These are phyloP conservation scores for Palythoa grandis DNA, from an alignment of 92 coral and sea anemone species.

Conservation along the genomic window DNA sequence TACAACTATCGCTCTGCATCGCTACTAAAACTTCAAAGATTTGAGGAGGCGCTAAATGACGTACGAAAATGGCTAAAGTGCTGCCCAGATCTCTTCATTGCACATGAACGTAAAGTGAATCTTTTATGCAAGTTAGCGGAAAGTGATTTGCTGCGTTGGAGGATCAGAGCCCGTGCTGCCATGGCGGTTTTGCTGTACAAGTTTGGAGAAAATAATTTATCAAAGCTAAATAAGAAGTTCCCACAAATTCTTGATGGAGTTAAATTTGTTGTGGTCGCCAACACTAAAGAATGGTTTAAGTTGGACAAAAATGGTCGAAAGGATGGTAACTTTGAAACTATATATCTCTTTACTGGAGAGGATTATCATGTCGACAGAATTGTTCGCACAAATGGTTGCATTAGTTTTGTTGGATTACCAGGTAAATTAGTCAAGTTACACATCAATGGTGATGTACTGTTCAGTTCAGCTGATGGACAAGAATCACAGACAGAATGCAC, in stretches of 20 bases:
- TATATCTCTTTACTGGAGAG: constrained; percentile 18
- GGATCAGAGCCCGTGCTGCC: constrained; percentile 31
- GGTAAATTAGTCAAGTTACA: neutral
- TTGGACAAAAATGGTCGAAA: neutral
- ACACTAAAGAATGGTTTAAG: neutral
- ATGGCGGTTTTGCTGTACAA: neutral
- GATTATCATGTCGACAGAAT: constrained; percentile 2
- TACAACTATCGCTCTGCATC: constrained; percentile 27
- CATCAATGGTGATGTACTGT: neutral
- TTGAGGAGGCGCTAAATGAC: neutral
- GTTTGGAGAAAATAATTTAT: constrained; percentile 1
- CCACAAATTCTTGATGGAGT: constrained; percentile 2
- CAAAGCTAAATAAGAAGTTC: neutral
- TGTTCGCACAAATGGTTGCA: neutral
- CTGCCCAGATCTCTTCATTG: neutral
- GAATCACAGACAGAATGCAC: neutral
- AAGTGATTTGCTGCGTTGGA: neutral
- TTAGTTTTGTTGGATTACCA: constrained; percentile 28
- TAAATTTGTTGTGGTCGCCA: neutral
- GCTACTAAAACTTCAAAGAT: neutral
- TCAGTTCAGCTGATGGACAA: neutral
- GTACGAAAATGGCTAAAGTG: neutral
- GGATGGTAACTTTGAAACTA: neutral
- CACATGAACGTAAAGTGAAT: neutral
- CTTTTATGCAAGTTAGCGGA: constrained; percentile 18